A percentile compares a stretch with the other conserved stretches of the same genome.
Conservation (phyloP, 2,113 vertebrate species). For the Patagioenas fasciata region DNA sequence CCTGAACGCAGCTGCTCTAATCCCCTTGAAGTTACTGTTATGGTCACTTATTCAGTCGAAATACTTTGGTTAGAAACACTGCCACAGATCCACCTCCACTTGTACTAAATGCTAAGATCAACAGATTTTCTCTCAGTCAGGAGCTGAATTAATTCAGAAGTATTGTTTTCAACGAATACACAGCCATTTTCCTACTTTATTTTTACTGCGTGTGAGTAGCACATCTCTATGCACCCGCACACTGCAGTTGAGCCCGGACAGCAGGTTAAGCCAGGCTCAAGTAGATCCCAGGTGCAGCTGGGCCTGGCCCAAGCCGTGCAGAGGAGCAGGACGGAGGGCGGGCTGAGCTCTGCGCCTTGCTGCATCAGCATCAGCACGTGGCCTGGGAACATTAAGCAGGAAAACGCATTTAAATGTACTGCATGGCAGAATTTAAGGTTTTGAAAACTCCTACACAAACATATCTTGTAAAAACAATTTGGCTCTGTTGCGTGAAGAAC, state of each 20-base stretch:
- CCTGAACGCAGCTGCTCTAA: not conserved
- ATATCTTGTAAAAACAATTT: not conserved
- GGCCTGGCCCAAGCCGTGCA: not conserved
- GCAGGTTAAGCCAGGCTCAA: not conserved
- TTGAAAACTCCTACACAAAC: not conserved
- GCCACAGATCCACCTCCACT: not conserved
- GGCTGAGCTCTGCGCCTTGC: not conserved
- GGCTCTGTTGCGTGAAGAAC: not conserved
- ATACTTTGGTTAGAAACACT: not conserved
- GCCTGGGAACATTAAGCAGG: not conserved
- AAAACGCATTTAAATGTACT: not conserved
- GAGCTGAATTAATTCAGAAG: not conserved
- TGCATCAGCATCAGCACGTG: not conserved
- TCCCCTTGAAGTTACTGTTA: slow-evolving; percentile 7
- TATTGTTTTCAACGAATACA: not conserved
- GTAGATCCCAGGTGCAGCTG: not conserved
- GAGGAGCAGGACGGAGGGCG: not conserved
- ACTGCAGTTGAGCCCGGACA: not conserved
- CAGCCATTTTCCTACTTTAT: not conserved
- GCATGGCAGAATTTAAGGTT: not conserved
- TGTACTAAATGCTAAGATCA: not conserved
- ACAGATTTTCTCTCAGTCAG: not conserved
- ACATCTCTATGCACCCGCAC: not conserved
- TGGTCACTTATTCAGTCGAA: not conserved
- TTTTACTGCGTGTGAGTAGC: not conserved